A percentile compares a stretch with the other conserved stretches of the same genome.
These are phyloP conservation scores for Bujurquina vittata DNA, from an alignment of 2,113 vertebrate species.

Conservation along the genomic window DNA sequence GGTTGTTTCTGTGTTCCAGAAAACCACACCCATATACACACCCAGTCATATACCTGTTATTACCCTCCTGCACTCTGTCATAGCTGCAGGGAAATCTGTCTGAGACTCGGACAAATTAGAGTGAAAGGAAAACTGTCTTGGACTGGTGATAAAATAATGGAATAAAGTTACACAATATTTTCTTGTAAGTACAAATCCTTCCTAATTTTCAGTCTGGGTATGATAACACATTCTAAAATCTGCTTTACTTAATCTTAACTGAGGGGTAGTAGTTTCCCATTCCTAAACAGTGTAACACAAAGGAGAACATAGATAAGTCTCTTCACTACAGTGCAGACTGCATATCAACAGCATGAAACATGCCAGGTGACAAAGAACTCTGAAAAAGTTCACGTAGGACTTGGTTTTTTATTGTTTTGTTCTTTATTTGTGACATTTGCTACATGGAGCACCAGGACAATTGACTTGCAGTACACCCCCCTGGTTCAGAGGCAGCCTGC, in stretches of 20 bases:
- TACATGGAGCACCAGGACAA: too few relatives aligned
- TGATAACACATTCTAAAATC: background rate
- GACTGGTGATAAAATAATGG: background rate
- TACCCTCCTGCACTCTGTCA: too few relatives aligned
- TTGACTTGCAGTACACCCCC: too few relatives aligned
- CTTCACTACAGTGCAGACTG: background rate
- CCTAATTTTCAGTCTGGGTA: slow-evolving; percentile 42
- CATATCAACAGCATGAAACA: background rate
- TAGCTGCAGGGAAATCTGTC: background rate
- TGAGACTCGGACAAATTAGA: background rate
- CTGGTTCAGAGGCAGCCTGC: too few relatives aligned
- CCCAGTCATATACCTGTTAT: too few relatives aligned
- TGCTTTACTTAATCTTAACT: background rate
- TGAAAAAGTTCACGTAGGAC: background rate
- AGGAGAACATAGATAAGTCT: background rate
- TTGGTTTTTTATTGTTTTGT: background rate
- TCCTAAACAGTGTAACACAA: background rate
- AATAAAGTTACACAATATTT: background rate
- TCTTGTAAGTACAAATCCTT: background rate
- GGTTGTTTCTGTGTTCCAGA: too few relatives aligned
- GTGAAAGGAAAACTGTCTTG: background rate
- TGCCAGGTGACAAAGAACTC: background rate
- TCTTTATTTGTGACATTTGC: background rate
- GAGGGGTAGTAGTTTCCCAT: background rate
- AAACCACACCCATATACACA: too few relatives aligned